Percentiles rank a stretch among this genome's conserved stretches.
These are phyloP conservation scores for Lordiphosa fenestrarum DNA, from an alignment of 2,888 invertebrate genomes.

Conservation along the genomic window DNA sequence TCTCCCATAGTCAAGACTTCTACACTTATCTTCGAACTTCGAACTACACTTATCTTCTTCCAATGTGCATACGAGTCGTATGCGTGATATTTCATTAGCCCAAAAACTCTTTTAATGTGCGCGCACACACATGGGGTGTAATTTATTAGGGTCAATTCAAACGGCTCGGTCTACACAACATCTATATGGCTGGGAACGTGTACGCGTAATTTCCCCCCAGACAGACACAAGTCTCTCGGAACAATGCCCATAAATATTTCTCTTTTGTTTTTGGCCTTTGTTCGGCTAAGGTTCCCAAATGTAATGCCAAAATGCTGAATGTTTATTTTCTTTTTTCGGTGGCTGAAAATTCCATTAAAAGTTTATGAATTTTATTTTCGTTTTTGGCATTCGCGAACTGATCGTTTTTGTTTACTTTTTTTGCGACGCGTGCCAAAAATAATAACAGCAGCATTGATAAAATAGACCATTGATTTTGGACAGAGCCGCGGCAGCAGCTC, in stretches of 20 bases:
- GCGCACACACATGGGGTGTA: too few relatives aligned
- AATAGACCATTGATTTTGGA: constrained; percentile 68
- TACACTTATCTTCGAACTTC: too few relatives aligned
- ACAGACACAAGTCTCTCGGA: constrained; percentile 1
- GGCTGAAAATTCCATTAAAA: constrained; percentile 27
- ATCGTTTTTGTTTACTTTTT: constrained; percentile 55
- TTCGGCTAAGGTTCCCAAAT: background rate
- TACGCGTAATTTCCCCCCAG: background rate
- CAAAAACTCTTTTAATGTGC: constrained; percentile 5
- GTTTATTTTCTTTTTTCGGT: constrained; percentile 21
- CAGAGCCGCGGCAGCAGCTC: constrained; percentile 16
- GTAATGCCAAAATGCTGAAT: constrained; percentile 10
- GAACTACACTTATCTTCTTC: too few relatives aligned
- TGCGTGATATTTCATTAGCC: constrained; percentile 7
- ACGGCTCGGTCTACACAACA: background rate
- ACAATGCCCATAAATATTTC: background rate
- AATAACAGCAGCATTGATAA: constrained; percentile 62
- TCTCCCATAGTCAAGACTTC: too few relatives aligned
- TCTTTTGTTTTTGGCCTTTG: constrained; percentile 2
- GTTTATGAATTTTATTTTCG: constrained; percentile 21
- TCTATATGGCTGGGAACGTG: too few relatives aligned
- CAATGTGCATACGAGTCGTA: constrained; percentile 8
- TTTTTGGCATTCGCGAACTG: constrained; percentile 31
- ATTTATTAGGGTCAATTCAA: background rate
- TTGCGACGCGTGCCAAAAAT: constrained; percentile 73